phyloP scores from a whole-genome alignment of 2,888 invertebrate species.

The Tricholauxania praeusta region DNA sequence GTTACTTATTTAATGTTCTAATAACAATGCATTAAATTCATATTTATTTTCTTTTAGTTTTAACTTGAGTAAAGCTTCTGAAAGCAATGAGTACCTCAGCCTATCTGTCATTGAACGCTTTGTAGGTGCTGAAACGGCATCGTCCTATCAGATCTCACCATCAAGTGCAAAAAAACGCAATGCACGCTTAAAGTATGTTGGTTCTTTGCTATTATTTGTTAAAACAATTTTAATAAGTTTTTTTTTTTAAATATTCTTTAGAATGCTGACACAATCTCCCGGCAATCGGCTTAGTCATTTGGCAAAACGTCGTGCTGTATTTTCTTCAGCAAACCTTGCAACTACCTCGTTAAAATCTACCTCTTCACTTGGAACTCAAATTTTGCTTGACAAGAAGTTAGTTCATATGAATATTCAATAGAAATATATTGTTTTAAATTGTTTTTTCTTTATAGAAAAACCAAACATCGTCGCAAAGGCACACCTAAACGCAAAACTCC shows the following conservation, averaged over 20 bases:
- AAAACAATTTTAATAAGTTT: conserved; percentile 24
- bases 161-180: conserved; percentile 76
- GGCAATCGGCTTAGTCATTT: conserved; percentile 82
- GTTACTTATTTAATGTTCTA: neutral
- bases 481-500: conserved; percentile 72
- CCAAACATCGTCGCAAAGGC: conserved; percentile 59
- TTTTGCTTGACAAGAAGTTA: conserved; percentile 62
- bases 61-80: conserved; percentile 77
- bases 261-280: conserved; percentile 74
- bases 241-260: conserved; percentile 40
- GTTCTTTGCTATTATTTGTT: neutral
- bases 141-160: conserved; percentile 68
- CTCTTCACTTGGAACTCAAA: conserved; percentile 60
- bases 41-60: conserved; percentile 71
- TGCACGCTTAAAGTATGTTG: conserved; percentile 71
- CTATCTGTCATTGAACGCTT: conserved; percentile 77
- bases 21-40: conserved; percentile 16
- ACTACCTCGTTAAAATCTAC: conserved; percentile 65
- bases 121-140: conserved; percentile 81
- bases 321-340: conserved; percentile 78
- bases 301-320: conserved; percentile 80
- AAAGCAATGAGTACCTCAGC: conserved; percentile 77
- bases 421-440: neutral
- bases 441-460: conserved; percentile 52
- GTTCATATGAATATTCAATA: conserved; percentile 22